These are phyloP conservation scores for Silvanus unidentatus DNA, from an alignment of 2,888 invertebrate genomes.

Conservation along the genomic window DNA sequence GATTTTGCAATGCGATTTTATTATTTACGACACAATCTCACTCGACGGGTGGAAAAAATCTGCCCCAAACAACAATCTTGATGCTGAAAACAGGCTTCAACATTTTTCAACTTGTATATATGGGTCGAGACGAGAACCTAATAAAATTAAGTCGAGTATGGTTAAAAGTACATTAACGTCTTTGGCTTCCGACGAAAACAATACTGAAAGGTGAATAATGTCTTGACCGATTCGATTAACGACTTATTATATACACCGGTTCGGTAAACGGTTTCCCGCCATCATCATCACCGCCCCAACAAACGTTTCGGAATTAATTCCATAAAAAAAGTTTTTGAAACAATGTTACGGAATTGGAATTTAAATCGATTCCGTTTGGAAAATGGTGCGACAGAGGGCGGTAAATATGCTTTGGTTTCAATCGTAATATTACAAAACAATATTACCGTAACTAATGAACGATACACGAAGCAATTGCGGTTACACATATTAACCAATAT, in stretches of 20 bases:
- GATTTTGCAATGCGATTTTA: conserved; percentile 28
- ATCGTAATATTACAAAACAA: conserved; percentile 2
- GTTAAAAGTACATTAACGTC: conserved; percentile 24
- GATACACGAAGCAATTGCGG: conserved; percentile 2
- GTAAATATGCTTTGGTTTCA: too few relatives aligned
- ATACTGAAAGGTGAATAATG: conserved; percentile 19
- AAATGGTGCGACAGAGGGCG: too few relatives aligned
- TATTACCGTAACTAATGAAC: background rate
- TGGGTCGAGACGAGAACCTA: conserved; percentile 23
- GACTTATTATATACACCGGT: conserved; percentile 1
- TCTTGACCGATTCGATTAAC: conserved; percentile 7
- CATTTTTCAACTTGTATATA: conserved; percentile 24
- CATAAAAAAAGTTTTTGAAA: too few relatives aligned
- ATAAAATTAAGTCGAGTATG: conserved; percentile 25
- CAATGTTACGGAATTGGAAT: too few relatives aligned
- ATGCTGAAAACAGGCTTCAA: conserved; percentile 12
- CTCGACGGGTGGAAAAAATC: conserved; percentile 21
- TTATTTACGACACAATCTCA: conserved; percentile 31
- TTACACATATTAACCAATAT: background rate
- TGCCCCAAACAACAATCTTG: too few relatives aligned
- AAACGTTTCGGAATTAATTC: too few relatives aligned
- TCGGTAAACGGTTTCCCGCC: too few relatives aligned
- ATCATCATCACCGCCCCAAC: too few relatives aligned
- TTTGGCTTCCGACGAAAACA: conserved; percentile 20
- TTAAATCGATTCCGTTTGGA: too few relatives aligned